Evolutionary conservation across 2,888 invertebrate genomes (phyloP), one percentile per base, ranked within the genome.

Genomic region (Eristalis tenax): DNA sequence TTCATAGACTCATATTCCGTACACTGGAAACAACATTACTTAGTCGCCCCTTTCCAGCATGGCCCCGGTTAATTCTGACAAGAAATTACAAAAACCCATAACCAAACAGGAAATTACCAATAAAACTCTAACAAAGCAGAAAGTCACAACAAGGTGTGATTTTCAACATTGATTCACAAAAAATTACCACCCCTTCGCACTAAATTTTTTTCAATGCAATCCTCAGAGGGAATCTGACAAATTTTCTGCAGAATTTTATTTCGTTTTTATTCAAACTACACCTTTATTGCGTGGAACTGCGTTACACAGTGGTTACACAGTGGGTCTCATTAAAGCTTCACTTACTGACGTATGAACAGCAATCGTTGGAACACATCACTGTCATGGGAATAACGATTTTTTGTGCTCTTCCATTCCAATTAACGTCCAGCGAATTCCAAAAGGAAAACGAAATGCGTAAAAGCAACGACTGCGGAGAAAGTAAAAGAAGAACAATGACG

Each of bases 321-420:
- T n/a, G 38, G 38, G 26, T 26, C 61, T 5, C 6, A 38, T 40
- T 63, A 28, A 56, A 74, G 64, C 50, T 38, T 50, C 40, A 56
- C 74, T 74, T 40, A 35, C 64, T 35, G 74, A 65, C 64, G 74
- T 64, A 35, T 56, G 28, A 73, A 73, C 32, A 63, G 65, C 22
- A 63, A 5, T 18, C 18, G 64, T 74, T 56, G 56, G 50, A 22
- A 50, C 64, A 50, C 64, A 74, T 22, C 64, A 26, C 64, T 56
- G n/a, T 11, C 35, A 74, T 65, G 56, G 50, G 56, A 35, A 65
- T 22, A 6, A 18, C 35, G 22, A 4, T 10, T 65, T 65, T 65
- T 65, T 43, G 35, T 64, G 13, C 26, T 13, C 59, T 59, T 26
- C 74, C 64, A 23, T 65, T 74, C 56, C 64, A 74, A 74, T 74